These are phyloP conservation scores for Pycnonotus jocosus DNA, from an alignment of 2,113 vertebrate genomes.

Conservation along the genomic window DNA sequence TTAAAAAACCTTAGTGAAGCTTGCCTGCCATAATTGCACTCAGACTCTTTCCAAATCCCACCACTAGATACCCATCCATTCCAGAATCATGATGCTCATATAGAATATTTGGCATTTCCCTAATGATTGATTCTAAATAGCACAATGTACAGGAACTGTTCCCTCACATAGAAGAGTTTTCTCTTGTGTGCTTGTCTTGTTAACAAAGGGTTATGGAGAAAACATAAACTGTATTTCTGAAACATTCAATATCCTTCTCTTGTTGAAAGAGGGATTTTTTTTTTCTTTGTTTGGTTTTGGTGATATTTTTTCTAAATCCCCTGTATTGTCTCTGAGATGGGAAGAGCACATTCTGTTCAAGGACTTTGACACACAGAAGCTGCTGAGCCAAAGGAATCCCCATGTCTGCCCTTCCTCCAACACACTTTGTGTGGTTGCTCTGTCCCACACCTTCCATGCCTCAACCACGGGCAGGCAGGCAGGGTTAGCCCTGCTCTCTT, in stretches of 20 bases:
- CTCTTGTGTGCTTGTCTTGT: background rate
- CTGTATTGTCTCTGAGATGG: background rate
- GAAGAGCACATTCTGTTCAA: background rate
- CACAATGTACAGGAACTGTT: background rate
- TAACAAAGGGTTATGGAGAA: background rate
- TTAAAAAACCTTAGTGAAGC: background rate
- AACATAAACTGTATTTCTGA: background rate
- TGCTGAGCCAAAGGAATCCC: background rate
- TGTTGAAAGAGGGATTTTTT: too few relatives aligned
- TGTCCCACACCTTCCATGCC: background rate
- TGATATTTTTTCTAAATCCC: background rate
- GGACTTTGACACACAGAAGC: background rate
- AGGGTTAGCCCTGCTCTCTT: background rate
- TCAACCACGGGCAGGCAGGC: background rate
- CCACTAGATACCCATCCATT: background rate
- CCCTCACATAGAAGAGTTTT: background rate
- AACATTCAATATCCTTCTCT: background rate
- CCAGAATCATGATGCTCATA: background rate
- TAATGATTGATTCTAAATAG: background rate
- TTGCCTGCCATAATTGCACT: background rate
- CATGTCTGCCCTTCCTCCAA: background rate
- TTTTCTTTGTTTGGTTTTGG: background rate
- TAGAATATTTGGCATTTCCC: background rate
- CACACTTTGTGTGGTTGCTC: accelerated
- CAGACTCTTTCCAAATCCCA: background rate